phyloP scores from a whole-genome alignment of 2,888 invertebrate species.

The Deroplatys truncata region DNA sequence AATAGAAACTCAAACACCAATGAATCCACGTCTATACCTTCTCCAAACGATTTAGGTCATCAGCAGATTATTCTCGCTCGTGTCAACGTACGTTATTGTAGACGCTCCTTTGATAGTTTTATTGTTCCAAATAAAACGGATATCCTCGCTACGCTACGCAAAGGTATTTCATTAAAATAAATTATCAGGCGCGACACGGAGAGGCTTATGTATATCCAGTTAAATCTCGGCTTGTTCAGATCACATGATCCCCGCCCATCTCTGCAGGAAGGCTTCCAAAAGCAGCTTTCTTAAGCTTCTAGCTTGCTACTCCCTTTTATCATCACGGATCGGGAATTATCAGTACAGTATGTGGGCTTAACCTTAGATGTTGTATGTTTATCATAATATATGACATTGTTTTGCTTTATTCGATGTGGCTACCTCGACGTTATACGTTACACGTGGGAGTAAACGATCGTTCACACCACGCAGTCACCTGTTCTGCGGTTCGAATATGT shows the following conservation, averaged over 20 bases:
- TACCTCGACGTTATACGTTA: background rate
- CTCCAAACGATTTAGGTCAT: too few relatives aligned
- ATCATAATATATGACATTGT: background rate
- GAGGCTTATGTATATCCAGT: background rate
- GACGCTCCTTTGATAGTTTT: background rate
- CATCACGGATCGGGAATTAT: background rate
- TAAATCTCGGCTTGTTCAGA: background rate
- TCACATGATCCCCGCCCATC: background rate
- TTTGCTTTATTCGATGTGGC: background rate
- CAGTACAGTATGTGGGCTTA: background rate
- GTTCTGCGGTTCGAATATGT: background rate
- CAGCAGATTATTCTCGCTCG: too few relatives aligned
- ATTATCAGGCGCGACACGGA: background rate
- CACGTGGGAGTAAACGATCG: background rate
- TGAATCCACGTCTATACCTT: too few relatives aligned
- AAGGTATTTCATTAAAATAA: background rate
- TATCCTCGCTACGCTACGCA: background rate
- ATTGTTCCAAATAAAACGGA: background rate
- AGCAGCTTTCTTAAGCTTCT: background rate
- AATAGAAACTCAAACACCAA: too few relatives aligned
- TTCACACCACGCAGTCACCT: background rate
- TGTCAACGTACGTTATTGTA: too few relatives aligned
- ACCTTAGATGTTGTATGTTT: background rate
- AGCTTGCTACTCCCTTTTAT: background rate
- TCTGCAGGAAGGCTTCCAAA: background rate